These are phyloP conservation scores for Enhydra lutris DNA, from an alignment of 2,113 vertebrate species.

Conservation along the genomic window DNA sequence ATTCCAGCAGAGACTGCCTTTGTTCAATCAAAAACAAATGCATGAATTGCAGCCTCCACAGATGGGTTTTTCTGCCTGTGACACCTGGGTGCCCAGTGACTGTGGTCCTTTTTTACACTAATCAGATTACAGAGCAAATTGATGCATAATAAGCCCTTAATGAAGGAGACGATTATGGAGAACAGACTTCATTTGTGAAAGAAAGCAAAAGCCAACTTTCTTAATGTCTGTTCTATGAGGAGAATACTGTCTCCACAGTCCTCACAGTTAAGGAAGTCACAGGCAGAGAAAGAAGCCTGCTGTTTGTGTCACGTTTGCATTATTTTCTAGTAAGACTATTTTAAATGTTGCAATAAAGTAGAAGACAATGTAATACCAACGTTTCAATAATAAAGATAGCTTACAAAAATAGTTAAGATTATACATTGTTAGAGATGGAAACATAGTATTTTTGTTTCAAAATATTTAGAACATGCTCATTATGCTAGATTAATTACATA, in stretches of 20 bases:
- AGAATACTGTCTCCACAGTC: neutral
- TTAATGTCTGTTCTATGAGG: neutral
- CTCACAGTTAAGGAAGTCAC: neutral
- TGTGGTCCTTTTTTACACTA: neutral
- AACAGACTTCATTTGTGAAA: neutral
- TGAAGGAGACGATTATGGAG: neutral
- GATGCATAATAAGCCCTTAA: neutral
- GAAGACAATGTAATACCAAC: neutral
- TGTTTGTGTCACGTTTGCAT: neutral
- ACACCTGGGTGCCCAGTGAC: fast-evolving
- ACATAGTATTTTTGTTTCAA: neutral
- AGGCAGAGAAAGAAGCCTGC: neutral
- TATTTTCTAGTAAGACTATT: neutral
- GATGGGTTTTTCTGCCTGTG: neutral
- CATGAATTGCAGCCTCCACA: neutral
- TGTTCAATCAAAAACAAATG: neutral
- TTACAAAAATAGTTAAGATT: neutral
- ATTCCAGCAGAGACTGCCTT: neutral
- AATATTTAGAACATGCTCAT: neutral
- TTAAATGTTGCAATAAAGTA: neutral
- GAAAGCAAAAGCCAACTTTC: neutral
- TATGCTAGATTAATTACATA: neutral
- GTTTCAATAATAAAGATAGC: neutral
- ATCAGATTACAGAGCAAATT: neutral
- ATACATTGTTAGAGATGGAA: neutral